A percentile compares a stretch with the other conserved stretches of the same genome.
phyloP scores from a whole-genome alignment of 1,140 invertebrate species.

The Nymphalis io region DNA sequence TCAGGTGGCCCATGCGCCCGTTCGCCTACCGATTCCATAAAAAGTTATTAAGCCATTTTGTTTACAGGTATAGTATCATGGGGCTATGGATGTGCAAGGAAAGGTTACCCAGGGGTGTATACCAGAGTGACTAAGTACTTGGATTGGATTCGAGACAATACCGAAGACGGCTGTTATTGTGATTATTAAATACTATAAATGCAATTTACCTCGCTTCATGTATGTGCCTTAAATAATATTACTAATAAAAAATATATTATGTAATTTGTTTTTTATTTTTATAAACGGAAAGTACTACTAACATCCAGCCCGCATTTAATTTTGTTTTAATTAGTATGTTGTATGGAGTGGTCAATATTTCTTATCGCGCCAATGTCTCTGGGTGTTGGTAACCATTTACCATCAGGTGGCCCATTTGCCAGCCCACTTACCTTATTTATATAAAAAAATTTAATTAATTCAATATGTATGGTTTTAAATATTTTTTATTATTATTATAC shows the following conservation, averaged over 20 bases:
- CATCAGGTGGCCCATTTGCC: no score
- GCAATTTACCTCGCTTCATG: slow-evolving; percentile 11
- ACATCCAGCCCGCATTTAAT: no score
- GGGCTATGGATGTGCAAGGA: slow-evolving; percentile 82
- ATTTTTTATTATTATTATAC: no score
- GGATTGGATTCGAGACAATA: slow-evolving; percentile 73
- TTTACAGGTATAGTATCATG: slow-evolving; percentile 83
- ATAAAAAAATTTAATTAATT: no score
- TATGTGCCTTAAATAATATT: slow-evolving; percentile 8
- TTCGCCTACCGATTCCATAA: no score
- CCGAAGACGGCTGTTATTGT: slow-evolving; percentile 66
- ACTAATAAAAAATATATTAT: neutral
- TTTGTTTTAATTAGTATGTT: no score
- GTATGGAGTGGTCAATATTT: no score
- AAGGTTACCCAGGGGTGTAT: slow-evolving; percentile 82
- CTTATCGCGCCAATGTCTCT: no score
- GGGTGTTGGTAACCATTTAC: no score
- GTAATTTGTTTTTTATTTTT: neutral
- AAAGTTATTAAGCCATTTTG: slow-evolving; percentile 3
- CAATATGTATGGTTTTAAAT: no score
- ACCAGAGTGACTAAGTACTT: slow-evolving; percentile 78
- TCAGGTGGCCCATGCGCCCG: no score
- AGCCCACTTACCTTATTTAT: no score
- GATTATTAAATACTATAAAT: slow-evolving; percentile 40
- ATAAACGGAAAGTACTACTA: neutral